phyloP scores from a whole-genome alignment of 37 sponge, comb jelly and placozoan genomes.

The Oopsacas minuta region DNA sequence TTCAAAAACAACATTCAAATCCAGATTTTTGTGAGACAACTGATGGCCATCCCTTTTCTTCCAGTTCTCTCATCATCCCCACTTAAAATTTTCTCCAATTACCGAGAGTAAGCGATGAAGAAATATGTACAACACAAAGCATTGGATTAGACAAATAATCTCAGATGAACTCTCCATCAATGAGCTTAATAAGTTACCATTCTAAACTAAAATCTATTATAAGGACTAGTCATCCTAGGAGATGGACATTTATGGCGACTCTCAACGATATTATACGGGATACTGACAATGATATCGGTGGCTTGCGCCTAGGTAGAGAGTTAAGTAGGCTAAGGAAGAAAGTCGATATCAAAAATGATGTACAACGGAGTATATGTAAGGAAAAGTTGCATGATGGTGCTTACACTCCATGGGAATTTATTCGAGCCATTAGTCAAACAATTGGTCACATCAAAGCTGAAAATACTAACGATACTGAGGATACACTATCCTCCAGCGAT shows the following conservation, averaged over 20 bases:
- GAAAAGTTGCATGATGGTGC: neutral
- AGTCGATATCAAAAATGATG: neutral
- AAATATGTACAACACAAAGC: neutral
- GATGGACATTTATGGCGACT: neutral
- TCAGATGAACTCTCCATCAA: neutral
- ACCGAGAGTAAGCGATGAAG: neutral
- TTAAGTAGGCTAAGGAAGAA: neutral
- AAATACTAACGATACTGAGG: neutral
- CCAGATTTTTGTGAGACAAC: neutral
- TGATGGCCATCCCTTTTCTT: conserved; percentile 3
- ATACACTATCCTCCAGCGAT: neutral
- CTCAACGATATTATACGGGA: neutral
- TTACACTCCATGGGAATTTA: neutral
- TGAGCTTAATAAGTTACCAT: neutral
- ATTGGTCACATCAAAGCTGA: neutral
- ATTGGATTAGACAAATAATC: neutral
- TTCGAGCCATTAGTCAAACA: neutral
- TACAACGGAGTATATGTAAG: neutral
- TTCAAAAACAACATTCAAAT: neutral
- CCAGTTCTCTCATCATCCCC: neutral
- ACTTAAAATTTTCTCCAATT: neutral
- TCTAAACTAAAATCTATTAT: neutral
- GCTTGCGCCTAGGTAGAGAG: neutral
- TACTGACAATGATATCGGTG: neutral
- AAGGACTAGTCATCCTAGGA: neutral